Evolutionary conservation across 2,888 invertebrate species (phyloP).

Genomic region (Euclidia mi): DNA sequence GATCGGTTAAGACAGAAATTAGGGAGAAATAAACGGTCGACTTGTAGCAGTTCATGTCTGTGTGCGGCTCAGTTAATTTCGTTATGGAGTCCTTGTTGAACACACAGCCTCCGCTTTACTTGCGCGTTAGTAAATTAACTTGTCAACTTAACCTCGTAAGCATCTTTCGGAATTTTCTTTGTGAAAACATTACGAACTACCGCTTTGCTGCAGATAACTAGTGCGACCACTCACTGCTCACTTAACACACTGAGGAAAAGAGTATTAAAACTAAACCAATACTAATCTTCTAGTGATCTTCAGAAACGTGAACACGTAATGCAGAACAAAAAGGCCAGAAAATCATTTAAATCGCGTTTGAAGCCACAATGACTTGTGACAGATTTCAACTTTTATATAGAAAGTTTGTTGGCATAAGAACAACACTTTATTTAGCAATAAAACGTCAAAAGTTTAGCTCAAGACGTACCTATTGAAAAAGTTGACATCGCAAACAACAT

Average conservation of each 20-base stretch:
- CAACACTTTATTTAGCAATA: no score
- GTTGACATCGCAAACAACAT: no score
- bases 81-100: conserved; percentile 3
- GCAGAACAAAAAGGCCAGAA: no score
- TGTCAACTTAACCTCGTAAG: conserved; percentile 42
- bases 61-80: conserved; percentile 8
- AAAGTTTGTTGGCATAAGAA: no score
- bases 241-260: conserved; percentile 27
- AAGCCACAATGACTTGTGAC: no score
- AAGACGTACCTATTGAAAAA: no score
- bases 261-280: conserved; percentile 52
- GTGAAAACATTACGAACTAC: conserved; percentile 31
- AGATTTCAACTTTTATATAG: no score
- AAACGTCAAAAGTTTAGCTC: no score
- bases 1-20: conserved; percentile 15
- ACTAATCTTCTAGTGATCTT: conserved; percentile 39
- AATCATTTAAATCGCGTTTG: no score
- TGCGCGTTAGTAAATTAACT: conserved; percentile 50
- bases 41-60: conserved; percentile 1
- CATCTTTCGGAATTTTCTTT: conserved; percentile 31
- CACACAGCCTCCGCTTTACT: conserved; percentile 18
- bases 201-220: conserved; percentile 36
- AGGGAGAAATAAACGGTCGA: neutral
- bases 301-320: no score
- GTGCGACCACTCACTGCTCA: conserved; percentile 8